phyloP scores from a whole-genome alignment of 2,797 vertebrate species.

The Peromyscus nudipes region DNA sequence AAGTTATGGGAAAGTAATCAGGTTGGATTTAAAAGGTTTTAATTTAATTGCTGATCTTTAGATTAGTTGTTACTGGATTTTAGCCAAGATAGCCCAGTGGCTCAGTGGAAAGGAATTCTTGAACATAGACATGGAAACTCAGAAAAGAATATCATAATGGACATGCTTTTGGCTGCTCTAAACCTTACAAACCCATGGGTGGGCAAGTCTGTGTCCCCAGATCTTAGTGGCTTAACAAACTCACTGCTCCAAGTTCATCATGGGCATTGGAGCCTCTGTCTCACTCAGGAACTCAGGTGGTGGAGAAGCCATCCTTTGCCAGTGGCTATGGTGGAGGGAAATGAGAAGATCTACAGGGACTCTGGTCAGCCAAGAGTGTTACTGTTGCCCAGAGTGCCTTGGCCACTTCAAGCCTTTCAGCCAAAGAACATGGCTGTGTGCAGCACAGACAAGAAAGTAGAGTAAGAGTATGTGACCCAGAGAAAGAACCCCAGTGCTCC shows the following conservation, averaged over 20 bases:
- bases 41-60: neutral
- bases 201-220: neutral
- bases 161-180: neutral
- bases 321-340: neutral
- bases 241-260: neutral
- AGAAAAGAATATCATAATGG: neutral
- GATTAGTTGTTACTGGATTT: neutral
- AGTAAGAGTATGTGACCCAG: neutral
- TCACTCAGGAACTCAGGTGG: neutral
- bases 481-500: neutral
- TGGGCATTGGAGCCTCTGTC: neutral
- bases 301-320: neutral
- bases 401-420: neutral
- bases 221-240: neutral
- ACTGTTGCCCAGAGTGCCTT: neutral
- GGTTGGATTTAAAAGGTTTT: neutral
- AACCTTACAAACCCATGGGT: neutral
- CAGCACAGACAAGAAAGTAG: neutral
- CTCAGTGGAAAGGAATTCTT: neutral
- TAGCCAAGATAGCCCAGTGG: neutral
- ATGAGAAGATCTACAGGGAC: neutral
- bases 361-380: no score
- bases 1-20: neutral
- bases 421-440: neutral
- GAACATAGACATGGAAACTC: neutral